phyloP scores from a whole-genome alignment of 2,113 vertebrate species.

The Eudyptes chrysolophus region DNA sequence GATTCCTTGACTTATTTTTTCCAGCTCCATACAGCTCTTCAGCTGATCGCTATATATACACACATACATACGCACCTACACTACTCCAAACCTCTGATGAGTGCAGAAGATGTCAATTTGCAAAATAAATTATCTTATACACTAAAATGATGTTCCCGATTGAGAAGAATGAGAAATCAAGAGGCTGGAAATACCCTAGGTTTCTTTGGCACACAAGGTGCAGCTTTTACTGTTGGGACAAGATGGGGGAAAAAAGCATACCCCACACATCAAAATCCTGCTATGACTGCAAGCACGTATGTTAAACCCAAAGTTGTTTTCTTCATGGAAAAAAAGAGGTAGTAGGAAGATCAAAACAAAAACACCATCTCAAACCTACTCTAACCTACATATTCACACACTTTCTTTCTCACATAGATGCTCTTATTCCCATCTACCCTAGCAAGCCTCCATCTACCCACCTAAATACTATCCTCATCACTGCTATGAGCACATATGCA shows the following conservation, averaged over 20 bases:
- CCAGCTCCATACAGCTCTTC: neutral
- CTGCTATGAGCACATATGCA: neutral
- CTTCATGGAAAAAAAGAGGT: neutral
- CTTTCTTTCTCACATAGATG: neutral
- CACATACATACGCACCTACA: neutral
- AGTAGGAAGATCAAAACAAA: conserved; percentile 43
- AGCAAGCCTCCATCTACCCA: neutral
- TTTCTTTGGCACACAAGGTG: neutral
- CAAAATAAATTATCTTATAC: neutral
- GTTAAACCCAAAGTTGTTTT: neutral
- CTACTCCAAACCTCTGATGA: neutral
- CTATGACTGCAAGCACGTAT: neutral
- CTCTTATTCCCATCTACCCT: neutral
- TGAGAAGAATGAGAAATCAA: neutral
- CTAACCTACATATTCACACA: neutral
- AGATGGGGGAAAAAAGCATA: neutral
- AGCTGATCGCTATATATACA: neutral
- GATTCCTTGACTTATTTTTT: neutral
- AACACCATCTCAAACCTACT: neutral
- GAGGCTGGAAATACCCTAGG: neutral
- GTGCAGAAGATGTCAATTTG: neutral
- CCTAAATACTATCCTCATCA: neutral
- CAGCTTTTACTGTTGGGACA: neutral
- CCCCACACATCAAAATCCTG: neutral
- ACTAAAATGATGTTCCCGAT: neutral